Evolutionary conservation across 2,797 vertebrate genomes (phyloP), one percentile per base, ranked within the genome.

Genomic region (Oreochromis grahami): DNA sequence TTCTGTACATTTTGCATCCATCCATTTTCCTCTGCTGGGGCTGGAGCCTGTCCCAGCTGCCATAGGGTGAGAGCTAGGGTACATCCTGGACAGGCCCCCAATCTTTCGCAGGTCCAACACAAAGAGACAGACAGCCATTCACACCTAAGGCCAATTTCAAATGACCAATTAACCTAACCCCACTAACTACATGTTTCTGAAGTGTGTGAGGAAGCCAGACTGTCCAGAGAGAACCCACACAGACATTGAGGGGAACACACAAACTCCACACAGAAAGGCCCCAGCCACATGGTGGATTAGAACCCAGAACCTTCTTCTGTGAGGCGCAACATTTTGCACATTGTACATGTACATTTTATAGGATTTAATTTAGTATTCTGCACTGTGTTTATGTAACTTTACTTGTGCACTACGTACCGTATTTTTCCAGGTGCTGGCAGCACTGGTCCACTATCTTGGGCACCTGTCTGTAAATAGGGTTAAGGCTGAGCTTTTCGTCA

Each of bases 381-480:
- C 11, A 72, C 5, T 21, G n/a, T 70, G 43, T 15, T 72, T 9
- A 12, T 51, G 19, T 11, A 21, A n/a, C 32, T 65, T 45, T n/a
- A 34, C 5, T 56, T 56, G 34, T 82, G 4, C 78, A 21, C 19
- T 85, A 36, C 76, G 94, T 97, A 99, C 98, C 98, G 10, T 98
- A 94, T 93, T 97, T 98, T 95, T 99, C 98, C 94, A 99, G 96
- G 95, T 99, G 97, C 85, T 97, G 97, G 95, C 98, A 99, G 96
- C 98, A 99, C 90, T 98, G 97, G 94, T 99, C 98, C 89, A 99
- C 96, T 53, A 98, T 96, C 56, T 98, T 97, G 3, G 98, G 98
- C 94, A 99, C 98, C 96, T 98, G 98, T 88, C 97, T 97, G 96
- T 98, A 99, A 94, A 99, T 99, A 43, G 98, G 98, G 92, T 99